Conservation (phyloP, 92 coral and sea anemone genomes). For the Epizoanthus rinbou region DNA sequence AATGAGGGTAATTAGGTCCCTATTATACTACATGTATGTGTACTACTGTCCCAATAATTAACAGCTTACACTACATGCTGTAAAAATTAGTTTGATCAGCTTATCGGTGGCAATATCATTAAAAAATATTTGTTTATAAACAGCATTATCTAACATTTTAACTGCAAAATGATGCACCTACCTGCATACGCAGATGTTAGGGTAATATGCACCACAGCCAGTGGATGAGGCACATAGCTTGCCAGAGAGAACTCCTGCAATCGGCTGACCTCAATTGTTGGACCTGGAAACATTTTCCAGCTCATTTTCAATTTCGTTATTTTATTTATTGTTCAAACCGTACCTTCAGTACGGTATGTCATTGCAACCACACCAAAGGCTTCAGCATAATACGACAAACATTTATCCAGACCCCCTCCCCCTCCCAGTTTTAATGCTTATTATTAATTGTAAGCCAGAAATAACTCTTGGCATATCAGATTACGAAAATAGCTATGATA, state of each 20-base stretch:
- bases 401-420: too few relatives aligned
- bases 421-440: too few relatives aligned
- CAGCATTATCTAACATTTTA: neutral
- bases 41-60: neutral
- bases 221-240: constrained; percentile 94
- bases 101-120: too few relatives aligned
- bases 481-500: too few relatives aligned
- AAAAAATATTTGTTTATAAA: neutral
- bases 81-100: neutral
- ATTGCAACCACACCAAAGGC: neutral
- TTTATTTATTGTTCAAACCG: neutral
- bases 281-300: constrained; percentile 28
- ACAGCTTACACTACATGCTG: neutral
- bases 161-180: constrained; percentile 9
- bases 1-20: too few relatives aligned
- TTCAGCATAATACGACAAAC: neutral
- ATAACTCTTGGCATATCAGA: too few relatives aligned
- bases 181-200: constrained; percentile 87
- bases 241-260: constrained; percentile 91
- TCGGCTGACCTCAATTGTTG: constrained; percentile 71
- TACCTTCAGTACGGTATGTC: neutral
- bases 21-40: too few relatives aligned
- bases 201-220: constrained; percentile 94
- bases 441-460: too few relatives aligned
- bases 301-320: neutral